phyloP scores from a whole-genome alignment of 64 coral and sea anemone species.

The Actinia equina region DNA sequence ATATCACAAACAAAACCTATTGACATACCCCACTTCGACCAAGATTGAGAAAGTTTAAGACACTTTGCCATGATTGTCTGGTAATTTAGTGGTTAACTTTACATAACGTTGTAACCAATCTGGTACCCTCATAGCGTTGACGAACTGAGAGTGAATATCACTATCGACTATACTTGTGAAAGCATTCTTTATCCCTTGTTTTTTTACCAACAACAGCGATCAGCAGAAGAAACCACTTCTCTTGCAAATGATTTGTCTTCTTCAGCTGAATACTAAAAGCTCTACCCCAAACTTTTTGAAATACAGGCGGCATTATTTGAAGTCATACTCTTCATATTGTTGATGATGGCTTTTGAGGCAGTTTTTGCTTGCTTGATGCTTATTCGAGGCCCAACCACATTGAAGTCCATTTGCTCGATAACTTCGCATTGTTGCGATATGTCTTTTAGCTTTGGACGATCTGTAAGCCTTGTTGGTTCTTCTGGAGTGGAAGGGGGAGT shows the following conservation, averaged over 20 bases:
- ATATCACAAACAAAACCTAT: too few relatives aligned
- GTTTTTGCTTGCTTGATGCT: background rate
- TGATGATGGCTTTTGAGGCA: background rate
- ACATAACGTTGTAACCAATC: conserved; percentile 48
- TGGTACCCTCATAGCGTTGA: conserved; percentile 18
- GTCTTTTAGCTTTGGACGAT: too few relatives aligned
- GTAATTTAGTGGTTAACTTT: conserved; percentile 47
- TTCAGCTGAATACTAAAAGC: background rate
- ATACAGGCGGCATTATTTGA: background rate
- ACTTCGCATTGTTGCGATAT: too few relatives aligned
- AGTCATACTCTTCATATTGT: background rate
- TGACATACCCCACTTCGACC: too few relatives aligned
- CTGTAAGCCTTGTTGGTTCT: too few relatives aligned
- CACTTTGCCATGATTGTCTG: conserved; percentile 47
- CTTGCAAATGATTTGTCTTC: background rate
- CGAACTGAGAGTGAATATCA: background rate
- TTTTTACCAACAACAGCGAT: conserved; percentile 12
- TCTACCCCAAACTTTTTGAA: background rate
- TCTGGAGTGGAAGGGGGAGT: too few relatives aligned
- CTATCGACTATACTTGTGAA: conserved; percentile 11
- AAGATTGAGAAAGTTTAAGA: conserved; percentile 60
- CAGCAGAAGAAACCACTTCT: conserved; percentile 18
- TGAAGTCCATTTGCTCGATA: too few relatives aligned
- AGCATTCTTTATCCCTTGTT: conserved; percentile 23
- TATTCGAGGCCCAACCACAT: too few relatives aligned